Evolutionary conservation across 2,797 vertebrate genomes (phyloP).

Genomic region (Crypturellus tataupa): DNA sequence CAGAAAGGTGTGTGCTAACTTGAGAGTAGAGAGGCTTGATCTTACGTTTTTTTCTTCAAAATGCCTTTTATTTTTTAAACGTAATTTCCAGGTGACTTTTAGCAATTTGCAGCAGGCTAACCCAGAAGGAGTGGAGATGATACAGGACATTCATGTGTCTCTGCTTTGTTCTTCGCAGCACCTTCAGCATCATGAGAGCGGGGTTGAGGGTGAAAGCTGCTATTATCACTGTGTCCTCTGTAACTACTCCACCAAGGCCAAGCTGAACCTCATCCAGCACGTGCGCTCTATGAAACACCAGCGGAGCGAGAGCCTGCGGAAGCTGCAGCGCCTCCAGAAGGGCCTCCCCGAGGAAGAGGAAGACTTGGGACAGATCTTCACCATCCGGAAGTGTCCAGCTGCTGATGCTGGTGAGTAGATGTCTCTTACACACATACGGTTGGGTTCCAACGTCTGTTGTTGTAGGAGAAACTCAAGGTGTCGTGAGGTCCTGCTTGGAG

Average conservation of each 20-base stretch:
- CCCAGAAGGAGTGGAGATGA: not conserved
- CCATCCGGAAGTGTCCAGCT: constrained; percentile 93
- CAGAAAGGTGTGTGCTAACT: not conserved
- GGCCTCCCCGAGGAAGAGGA: constrained; percentile 96
- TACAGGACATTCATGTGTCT: constrained; percentile 8
- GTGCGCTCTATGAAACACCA: constrained; percentile 99
- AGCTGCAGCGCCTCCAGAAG: constrained; percentile 96
- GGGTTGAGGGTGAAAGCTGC: constrained; percentile 94
- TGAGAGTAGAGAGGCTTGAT: not conserved
- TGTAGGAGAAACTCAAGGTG: not conserved
- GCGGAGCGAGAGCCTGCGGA: constrained; percentile 96
- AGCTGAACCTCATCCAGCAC: constrained; percentile 98
- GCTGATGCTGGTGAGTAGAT: constrained; percentile 90
- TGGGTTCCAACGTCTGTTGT: not conserved
- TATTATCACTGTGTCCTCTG: constrained; percentile 98
- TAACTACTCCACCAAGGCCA: constrained; percentile 99
- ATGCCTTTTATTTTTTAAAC: not conserved
- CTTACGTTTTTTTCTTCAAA: not conserved
- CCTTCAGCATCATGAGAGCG: constrained; percentile 96
- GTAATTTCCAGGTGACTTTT: not conserved
- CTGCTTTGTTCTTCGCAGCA: constrained; percentile 85
- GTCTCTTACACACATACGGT: fast-evolving
- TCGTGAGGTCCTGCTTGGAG: not conserved
- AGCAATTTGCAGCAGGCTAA: not conserved
- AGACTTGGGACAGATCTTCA: constrained; percentile 95